Evolutionary conservation across 2,888 invertebrate genomes (phyloP), one percentile per base, ranked within the genome.

Genomic region (Oligia fasciuncula): DNA sequence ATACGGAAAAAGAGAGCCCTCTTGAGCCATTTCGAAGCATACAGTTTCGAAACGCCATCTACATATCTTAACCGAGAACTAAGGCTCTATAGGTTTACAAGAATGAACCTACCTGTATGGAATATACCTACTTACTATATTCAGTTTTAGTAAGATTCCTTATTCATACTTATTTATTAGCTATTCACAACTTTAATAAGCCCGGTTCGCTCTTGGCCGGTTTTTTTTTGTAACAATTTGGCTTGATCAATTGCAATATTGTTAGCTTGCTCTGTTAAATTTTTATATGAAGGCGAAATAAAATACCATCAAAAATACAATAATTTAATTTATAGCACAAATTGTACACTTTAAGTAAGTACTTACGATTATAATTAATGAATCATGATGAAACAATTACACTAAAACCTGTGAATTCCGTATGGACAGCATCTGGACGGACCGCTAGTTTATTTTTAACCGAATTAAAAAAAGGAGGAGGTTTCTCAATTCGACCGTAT

Each of bases 351-450:
- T 68, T n/a, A 9, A 63, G 60, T 76, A 73, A 77, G 77, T 79
- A 60, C n/a, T 71, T 79, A 80, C 11, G 11, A 23, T 86, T 43
- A 67, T 23, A 73, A 72, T 70, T 72, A 72, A 71, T 68, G 57
- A 35, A 62, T 43, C 57, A 43, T 51, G 57, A 17, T 51, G 80
- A 80, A 84, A 72, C 49, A 68, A 60, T 66, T 76, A 60, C 11
- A 54, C 46, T 79, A 76, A 77, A 71, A 81, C 73, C 72, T 79
- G 73, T 75, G 60, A 77, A 51, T 77, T 80, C 71, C 76, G 35
- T 73, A 82, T 87, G 85, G 86, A 88, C 87, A 90, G 83, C 83
- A 79, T 84, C 78, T 87, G 91, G 91, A 91, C 90, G 91, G 91
- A 88, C 79, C 80, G 76, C 85, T 83, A 66, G 63, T 83, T 73